Conservation (phyloP, 2,888 invertebrate genomes). For the Branchipolynoe longqiensis region DNA sequence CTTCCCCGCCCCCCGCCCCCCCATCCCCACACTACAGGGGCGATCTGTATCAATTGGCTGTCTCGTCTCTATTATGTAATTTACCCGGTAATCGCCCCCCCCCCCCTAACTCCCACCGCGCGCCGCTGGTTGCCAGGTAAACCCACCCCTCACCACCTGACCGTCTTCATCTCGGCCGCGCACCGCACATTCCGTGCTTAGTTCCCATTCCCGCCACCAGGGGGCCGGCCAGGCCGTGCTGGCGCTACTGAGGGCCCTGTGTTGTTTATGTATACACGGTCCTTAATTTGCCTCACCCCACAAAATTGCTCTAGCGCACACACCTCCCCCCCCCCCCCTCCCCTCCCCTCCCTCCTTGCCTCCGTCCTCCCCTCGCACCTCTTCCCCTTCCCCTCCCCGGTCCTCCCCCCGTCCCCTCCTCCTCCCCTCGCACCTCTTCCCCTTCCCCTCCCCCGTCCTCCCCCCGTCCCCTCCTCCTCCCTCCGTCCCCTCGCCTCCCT, state of each 20-base stretch:
- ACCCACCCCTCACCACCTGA: neutral
- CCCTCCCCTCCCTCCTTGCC: too few relatives aligned
- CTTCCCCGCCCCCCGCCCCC: neutral
- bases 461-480: too few relatives aligned
- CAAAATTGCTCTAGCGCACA: slow-evolving; percentile 39
- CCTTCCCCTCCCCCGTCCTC: too few relatives aligned
- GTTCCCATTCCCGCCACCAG: slow-evolving; percentile 27
- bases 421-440: too few relatives aligned
- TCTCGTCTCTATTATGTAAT: slow-evolving; percentile 56
- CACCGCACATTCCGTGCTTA: slow-evolving; percentile 38
- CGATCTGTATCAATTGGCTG: slow-evolving; percentile 39
- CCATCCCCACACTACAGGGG: neutral
- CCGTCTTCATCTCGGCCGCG: slow-evolving; percentile 26
- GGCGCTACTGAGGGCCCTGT: slow-evolving; percentile 24
- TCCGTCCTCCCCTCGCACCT: neutral
- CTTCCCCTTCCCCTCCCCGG: neutral
- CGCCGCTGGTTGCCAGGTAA: neutral
- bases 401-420: too few relatives aligned
- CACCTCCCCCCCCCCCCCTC: slow-evolving; percentile 13
- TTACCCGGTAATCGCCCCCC: slow-evolving; percentile 14
- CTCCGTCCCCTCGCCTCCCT: too few relatives aligned
- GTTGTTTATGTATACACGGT: slow-evolving; percentile 18
- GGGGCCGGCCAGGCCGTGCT: slow-evolving; percentile 40
- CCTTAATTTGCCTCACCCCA: slow-evolving; percentile 38
- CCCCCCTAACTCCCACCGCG: too few relatives aligned